Percentiles rank a stretch among this genome's conserved stretches.
Evolutionary conservation across 2,797 vertebrate genomes (phyloP).

Genomic region (Peromyscus eremicus): DNA sequence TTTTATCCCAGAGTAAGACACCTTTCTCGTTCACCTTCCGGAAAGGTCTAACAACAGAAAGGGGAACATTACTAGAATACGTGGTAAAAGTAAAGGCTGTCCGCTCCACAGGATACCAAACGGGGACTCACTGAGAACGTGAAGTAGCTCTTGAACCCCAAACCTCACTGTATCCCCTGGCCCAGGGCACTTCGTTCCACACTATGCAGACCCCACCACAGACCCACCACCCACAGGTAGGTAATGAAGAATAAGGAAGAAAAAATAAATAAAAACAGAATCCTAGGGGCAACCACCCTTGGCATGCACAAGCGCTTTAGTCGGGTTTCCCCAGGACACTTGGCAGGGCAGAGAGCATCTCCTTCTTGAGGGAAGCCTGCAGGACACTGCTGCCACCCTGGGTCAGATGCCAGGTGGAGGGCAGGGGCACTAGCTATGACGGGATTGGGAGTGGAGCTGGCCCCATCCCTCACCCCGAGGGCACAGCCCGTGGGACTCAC

Average conservation of each 20-base stretch:
- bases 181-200: neutral
- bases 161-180: neutral
- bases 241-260: neutral
- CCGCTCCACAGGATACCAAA: neutral
- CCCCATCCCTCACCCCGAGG: neutral
- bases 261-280: neutral
- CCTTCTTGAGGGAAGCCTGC: neutral
- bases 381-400: neutral
- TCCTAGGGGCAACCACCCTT: neutral
- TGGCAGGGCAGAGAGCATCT: neutral
- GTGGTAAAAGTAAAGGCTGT: neutral
- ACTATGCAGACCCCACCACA: neutral
- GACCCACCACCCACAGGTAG: neutral
- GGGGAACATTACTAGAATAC: accelerated
- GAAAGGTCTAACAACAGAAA: conserved; percentile 92
- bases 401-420: neutral
- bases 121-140: accelerated
- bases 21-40: conserved; percentile 96
- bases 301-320: neutral
- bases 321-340: neutral
- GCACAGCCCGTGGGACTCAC: neutral
- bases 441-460: neutral
- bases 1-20: conserved; percentile 97
- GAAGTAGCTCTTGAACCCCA: neutral
- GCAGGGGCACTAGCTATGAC: neutral